Evolutionary conservation across 2,888 invertebrate genomes (phyloP), one percentile per base, ranked within the genome.

Genomic region (Acanthopleura granulata): DNA sequence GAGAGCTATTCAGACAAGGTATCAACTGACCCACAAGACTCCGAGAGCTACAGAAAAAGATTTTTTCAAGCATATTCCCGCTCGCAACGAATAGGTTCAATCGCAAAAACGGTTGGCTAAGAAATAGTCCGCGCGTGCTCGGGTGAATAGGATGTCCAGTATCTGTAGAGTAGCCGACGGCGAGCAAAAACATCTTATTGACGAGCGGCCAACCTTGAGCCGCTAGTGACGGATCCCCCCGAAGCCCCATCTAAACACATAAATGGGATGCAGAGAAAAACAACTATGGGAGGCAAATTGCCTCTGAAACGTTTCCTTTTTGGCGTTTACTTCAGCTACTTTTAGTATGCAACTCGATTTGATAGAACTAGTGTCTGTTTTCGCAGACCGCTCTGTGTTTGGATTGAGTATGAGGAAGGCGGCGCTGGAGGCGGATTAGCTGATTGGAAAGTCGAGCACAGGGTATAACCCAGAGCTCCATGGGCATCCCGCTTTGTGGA

Each of bases 361-460:
- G 25, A 66, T 66, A 66, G 66, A 66, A 27, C 22, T 25, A 15
- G 66, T 66, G 66, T 66, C 66, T 66, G 66, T 66, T 66, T 66
- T 66, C 66, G 29, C 66, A 66, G 25, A 3, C 57, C 6, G 12
- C 57, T 18, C 57, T n/a, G 22, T 57, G 57, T 57, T 57, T 57
- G 57, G 57, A 57, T 57, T 57, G 18, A 18, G 18, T 18, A 57
- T 9, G 40, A 22, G 57, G 51, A 57, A 57, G 57, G 12, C 22
- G n/a, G 18, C 6, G 57, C 57, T 57, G 12, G n/a, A 18, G 57
- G 57, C 57, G 22, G 57, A 57, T n/a, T n/a, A 57, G 57, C 22
- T n/a, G 22, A 57, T 57, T 57, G 57, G 57, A 57, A 57, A 57
- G 57, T 12, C 12, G 57, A 57, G 57, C 57, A 57, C n/a, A 22